These are phyloP conservation scores for Drosophila repletoides DNA, from an alignment of 1,140 invertebrate species.

Conservation along the genomic window DNA sequence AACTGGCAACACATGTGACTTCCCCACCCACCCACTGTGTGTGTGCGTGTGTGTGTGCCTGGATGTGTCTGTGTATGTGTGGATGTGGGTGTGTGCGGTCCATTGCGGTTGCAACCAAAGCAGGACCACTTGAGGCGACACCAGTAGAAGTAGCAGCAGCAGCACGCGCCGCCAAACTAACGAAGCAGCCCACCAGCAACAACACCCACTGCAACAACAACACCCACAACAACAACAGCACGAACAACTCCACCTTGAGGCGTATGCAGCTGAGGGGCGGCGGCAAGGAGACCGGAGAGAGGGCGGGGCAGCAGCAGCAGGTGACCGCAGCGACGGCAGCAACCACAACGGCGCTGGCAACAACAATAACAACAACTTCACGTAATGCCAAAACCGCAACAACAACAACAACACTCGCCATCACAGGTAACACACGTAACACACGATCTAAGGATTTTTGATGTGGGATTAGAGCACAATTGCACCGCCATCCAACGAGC, in stretches of 20 bases:
- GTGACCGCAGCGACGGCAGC: constrained; percentile 68
- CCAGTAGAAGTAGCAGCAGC: constrained; percentile 50
- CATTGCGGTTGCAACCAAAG: constrained; percentile 72
- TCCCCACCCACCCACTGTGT: background rate
- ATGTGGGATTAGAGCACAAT: constrained; percentile 9
- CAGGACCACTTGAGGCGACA: constrained; percentile 78
- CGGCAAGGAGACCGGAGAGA: constrained; percentile 4
- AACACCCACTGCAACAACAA: constrained; percentile 35
- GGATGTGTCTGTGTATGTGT: constrained; percentile 4
- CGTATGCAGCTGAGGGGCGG: constrained; percentile 11
- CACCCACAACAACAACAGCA: constrained; percentile 32
- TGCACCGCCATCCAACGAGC: constrained; percentile 1
- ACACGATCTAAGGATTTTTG: constrained; percentile 3
- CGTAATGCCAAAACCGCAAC: constrained; percentile 75
- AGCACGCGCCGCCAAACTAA: constrained; percentile 67
- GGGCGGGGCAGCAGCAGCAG: constrained; percentile 29
- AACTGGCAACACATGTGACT: constrained; percentile 14
- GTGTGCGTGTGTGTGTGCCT: constrained; percentile 7
- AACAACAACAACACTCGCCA: constrained; percentile 74
- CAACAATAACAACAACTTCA: constrained; percentile 77
- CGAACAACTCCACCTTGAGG: constrained; percentile 42
- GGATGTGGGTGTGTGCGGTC: constrained; percentile 44
- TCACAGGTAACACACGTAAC: constrained; percentile 66
- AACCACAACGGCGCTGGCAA: constrained; percentile 70
- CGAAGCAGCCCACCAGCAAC: constrained; percentile 67